phyloP scores from a whole-genome alignment of 1,140 invertebrate species.

The Heliconius eleuchia region DNA sequence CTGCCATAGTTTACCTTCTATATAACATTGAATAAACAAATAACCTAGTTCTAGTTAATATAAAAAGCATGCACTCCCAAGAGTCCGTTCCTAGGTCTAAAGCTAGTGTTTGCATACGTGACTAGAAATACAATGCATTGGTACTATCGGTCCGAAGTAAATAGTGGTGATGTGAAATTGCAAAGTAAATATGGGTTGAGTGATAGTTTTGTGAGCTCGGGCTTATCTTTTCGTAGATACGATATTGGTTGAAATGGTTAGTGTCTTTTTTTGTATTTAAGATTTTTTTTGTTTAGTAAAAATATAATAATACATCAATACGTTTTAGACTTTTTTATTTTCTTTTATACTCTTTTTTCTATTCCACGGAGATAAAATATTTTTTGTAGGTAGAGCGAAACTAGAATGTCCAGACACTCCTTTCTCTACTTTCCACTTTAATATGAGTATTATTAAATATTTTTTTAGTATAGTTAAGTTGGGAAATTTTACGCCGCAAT shows the following conservation, averaged over 20 bases:
- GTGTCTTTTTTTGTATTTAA: too few relatives aligned
- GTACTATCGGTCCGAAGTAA: background rate
- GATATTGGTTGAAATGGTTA: background rate
- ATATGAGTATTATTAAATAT: too few relatives aligned
- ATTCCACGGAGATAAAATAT: too few relatives aligned
- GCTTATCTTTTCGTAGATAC: background rate
- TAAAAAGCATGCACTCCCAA: constrained; percentile 8
- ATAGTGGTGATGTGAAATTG: constrained; percentile 2
- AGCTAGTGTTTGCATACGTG: constrained; percentile 1
- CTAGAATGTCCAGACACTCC: too few relatives aligned
- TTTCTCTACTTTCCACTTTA: too few relatives aligned
- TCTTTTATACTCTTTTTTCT: too few relatives aligned
- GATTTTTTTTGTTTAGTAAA: too few relatives aligned
- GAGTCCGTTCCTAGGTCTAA: background rate
- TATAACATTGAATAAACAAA: background rate
- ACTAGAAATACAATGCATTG: background rate
- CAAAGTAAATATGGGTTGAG: constrained; percentile 5
- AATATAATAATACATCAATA: too few relatives aligned
- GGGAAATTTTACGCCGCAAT: too few relatives aligned
- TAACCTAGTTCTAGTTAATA: background rate
- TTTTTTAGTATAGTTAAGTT: too few relatives aligned
- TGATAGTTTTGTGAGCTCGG: background rate
- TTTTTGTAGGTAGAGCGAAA: too few relatives aligned
- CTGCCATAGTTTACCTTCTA: background rate
- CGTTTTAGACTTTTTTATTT: too few relatives aligned